A percentile compares a stretch with the other conserved stretches of the same genome.
These are phyloP conservation scores for Drosophila parvula DNA, from an alignment of 1,140 invertebrate genomes.

Conservation along the genomic window DNA sequence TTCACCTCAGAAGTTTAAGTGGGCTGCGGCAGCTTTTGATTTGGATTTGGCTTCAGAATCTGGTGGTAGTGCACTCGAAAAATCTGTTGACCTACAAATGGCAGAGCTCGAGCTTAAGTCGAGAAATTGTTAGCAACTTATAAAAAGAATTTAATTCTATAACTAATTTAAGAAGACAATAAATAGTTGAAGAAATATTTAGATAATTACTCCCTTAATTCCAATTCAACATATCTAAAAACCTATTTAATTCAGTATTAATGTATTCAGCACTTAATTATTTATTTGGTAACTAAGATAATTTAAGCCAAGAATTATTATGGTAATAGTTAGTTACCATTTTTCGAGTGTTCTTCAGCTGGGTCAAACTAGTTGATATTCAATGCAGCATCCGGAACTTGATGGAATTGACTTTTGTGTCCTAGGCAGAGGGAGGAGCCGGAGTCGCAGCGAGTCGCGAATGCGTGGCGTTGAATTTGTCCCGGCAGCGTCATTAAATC, in stretches of 20 bases:
- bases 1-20: conserved; percentile 75
- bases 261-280: neutral
- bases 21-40: conserved; percentile 45
- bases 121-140: neutral
- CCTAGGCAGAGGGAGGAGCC: conserved; percentile 4
- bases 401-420: conserved; percentile 80
- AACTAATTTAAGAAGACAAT: too few species aligned
- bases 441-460: conserved; percentile 25
- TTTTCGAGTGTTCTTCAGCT: conserved; percentile 14
- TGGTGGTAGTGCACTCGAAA: conserved; percentile 27
- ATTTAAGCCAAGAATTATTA: neutral
- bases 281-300: too few species aligned
- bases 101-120: too few species aligned
- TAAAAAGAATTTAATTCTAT: too few species aligned
- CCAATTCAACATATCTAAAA: neutral
- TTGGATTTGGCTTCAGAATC: conserved; percentile 26
- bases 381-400: conserved; percentile 79
- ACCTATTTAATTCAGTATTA: neutral
- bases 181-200: neutral
- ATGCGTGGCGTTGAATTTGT: conserved; percentile 74
- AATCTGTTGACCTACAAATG: conserved; percentile 10
- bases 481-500: conserved; percentile 78
- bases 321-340: neutral
- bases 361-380: conserved; percentile 75
- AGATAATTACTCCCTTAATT: neutral